phyloP scores from a whole-genome alignment of 2,113 vertebrate species.

The Axis porcinus region DNA sequence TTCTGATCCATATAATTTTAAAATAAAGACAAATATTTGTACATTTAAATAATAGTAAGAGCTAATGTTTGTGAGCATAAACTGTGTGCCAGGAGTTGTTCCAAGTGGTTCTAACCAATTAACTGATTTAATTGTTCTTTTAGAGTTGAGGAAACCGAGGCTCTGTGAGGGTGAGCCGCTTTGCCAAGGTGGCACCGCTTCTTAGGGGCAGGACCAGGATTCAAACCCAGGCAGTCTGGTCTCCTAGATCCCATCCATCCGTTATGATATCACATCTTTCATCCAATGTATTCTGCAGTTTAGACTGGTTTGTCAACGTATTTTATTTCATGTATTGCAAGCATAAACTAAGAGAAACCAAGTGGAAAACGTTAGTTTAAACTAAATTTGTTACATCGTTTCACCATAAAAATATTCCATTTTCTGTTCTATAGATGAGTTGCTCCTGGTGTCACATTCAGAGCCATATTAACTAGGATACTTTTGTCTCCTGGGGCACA shows the following conservation, averaged over 20 bases:
- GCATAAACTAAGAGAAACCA: neutral
- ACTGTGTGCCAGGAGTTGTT: neutral
- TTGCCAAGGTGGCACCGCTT: neutral
- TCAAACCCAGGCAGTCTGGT: neutral
- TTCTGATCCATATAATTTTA: neutral
- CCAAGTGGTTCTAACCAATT: neutral
- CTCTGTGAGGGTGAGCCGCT: neutral
- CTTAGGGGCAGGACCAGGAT: neutral
- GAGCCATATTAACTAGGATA: neutral
- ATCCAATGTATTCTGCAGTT: neutral
- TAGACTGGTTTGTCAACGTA: neutral
- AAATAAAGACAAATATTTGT: neutral
- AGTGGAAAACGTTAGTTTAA: neutral
- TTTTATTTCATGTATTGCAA: neutral
- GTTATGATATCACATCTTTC: neutral
- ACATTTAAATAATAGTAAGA: constrained; percentile 2
- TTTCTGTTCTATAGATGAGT: neutral
- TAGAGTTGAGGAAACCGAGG: neutral
- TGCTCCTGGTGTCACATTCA: neutral
- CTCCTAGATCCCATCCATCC: neutral
- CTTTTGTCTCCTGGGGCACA: neutral
- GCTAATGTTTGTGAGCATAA: neutral
- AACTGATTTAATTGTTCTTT: neutral
- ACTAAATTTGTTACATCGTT: neutral
- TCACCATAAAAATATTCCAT: neutral